Evolutionary conservation across 2,113 vertebrate genomes (phyloP), one percentile per base, ranked within the genome.

Genomic region (Salvelinus fontinalis): DNA sequence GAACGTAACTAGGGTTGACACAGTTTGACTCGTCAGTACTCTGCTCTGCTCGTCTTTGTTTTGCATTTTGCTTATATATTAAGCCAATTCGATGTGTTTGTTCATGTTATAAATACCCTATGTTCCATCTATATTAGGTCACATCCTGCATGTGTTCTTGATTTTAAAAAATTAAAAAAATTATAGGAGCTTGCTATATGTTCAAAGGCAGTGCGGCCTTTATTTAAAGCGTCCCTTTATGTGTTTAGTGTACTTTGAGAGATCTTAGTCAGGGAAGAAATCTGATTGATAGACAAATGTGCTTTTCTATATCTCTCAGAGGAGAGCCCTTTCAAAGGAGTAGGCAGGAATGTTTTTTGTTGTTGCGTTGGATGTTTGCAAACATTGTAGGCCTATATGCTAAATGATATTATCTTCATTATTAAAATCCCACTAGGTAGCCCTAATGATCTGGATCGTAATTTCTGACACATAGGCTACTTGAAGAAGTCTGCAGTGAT

Each of bases 1-100:
- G 92, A 62, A 90, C 82, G 8, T 93, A 94, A 94, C 89, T 89
- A 83, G 90, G 92, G 90, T 90, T 89, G 93, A 94, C 93, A 93
- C 91, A 85, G 86, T 93, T 93, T 93, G 92, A 92, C 92, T 92
- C 76, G 70, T 74, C 51, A 81, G 81, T 85, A 81, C 80, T 88
- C 87, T 80, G 82, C 85, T 83, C 74, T 65, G 81, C 72, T n/a
- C 64, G 59, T 59, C 84, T 92, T 92, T 92, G 85, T 90, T 83
- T 24, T 81, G 79, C 78, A 65, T 78, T 89, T 88, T 89, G 14
- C 51, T 18, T 87, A 82, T 85, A 60, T 59, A 20, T 62, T 16
- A 77, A 84, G 78, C 81, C 82, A 73, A 84, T 79, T 88, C 80
- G 84, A 86, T 88, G 73, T 74, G 84, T 81, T 68, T 90, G n/a